A percentile compares a stretch with the other conserved stretches of the same genome.
Evolutionary conservation across 2,797 vertebrate genomes (phyloP).

Genomic region (Manis crassicaudata): DNA sequence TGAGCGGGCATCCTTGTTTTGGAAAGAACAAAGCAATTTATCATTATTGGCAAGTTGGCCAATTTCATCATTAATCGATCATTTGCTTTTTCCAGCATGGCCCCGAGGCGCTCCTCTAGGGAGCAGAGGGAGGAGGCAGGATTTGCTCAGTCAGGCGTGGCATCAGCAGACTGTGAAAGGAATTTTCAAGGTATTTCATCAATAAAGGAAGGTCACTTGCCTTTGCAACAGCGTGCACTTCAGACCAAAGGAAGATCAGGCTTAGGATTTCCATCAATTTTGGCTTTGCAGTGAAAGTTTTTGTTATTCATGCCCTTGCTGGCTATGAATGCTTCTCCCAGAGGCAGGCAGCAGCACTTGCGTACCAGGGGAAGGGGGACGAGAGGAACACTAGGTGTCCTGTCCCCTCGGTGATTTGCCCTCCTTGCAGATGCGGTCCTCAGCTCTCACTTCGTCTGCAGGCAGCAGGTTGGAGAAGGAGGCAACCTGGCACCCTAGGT

Average conservation of each 20-base stretch:
- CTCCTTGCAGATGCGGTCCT: constrained; percentile 38
- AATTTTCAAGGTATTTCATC: constrained; percentile 58
- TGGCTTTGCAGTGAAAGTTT: constrained; percentile 57
- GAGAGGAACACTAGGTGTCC: constrained; percentile 56
- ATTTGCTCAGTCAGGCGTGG: constrained; percentile 59
- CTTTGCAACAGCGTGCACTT: constrained; percentile 58
- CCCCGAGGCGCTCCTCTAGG: constrained; percentile 58
- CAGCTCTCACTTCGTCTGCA: constrained; percentile 70
- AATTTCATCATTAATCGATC: constrained; percentile 78
- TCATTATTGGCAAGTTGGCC: constrained; percentile 71
- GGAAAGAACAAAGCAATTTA: constrained; percentile 66
- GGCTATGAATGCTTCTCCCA: constrained; percentile 7
- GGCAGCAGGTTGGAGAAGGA: not conserved
- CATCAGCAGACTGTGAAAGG: constrained; percentile 49
- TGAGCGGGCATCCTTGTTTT: not conserved
- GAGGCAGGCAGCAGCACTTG: not conserved
- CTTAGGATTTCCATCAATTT: not conserved
- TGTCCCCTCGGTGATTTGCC: not conserved
- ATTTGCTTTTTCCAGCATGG: constrained; percentile 61
- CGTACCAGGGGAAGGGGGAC: not conserved
- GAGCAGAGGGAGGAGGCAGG: constrained; percentile 54
- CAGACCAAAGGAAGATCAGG: constrained; percentile 61
- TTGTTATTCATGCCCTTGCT: not conserved
- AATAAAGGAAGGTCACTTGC: constrained; percentile 53
- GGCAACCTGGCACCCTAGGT: constrained; percentile 61